phyloP scores from a whole-genome alignment of 1,140 invertebrate species.

The Sminthurinus signatus region DNA sequence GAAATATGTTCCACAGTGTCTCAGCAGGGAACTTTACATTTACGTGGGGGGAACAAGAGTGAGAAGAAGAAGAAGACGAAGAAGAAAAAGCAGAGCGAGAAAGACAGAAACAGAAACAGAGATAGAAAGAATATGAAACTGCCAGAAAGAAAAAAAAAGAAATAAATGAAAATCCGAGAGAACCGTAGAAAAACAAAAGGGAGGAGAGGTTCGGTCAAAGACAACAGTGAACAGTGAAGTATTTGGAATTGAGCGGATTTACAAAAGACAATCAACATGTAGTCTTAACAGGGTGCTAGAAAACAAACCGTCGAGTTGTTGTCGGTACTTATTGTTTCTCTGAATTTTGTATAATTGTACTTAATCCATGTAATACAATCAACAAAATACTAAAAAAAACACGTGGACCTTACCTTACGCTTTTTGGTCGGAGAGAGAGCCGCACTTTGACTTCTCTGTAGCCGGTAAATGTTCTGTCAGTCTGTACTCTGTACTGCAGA shows the following conservation, averaged over 20 bases:
- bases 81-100: neutral
- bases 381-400: too few relatives aligned
- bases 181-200: slow-evolving; percentile 14
- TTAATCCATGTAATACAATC: slow-evolving; percentile 10
- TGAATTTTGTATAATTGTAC: slow-evolving; percentile 7
- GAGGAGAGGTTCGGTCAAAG: slow-evolving; percentile 10
- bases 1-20: slow-evolving; percentile 14
- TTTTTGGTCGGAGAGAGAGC: too few relatives aligned
- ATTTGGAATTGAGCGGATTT: too few relatives aligned
- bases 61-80: neutral
- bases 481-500: too few relatives aligned
- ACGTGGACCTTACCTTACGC: too few relatives aligned
- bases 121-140: neutral
- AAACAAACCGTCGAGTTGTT: slow-evolving; percentile 17
- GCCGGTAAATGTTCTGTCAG: too few relatives aligned
- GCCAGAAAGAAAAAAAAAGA: neutral
- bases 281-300: slow-evolving; percentile 17
- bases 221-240: neutral
- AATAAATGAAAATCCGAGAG: slow-evolving; percentile 10
- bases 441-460: too few relatives aligned
- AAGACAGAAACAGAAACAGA: too few relatives aligned
- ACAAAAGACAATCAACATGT: slow-evolving; percentile 8
- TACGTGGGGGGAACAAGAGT: neutral
- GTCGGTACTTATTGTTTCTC: neutral
- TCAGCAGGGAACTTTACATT: slow-evolving; percentile 10